A percentile compares a stretch with the other conserved stretches of the same genome.
Evolutionary conservation across 2,888 invertebrate species (phyloP).

Genomic region (Tenthredo amoena): DNA sequence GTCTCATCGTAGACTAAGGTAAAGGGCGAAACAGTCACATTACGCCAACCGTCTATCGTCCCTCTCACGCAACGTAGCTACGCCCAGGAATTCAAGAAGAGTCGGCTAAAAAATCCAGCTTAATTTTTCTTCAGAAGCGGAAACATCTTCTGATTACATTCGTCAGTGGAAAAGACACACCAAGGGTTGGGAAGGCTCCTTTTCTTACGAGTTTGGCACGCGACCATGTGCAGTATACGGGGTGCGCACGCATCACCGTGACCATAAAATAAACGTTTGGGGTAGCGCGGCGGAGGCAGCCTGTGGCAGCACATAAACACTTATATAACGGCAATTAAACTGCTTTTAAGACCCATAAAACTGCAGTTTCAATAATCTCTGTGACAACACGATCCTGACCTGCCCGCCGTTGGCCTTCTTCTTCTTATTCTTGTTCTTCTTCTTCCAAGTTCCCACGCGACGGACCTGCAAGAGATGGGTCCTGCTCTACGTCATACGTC

Average conservation of each 20-base stretch:
- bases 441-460: conserved; percentile 52
- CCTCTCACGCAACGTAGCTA: conserved; percentile 3
- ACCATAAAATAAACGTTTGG: conserved; percentile 78
- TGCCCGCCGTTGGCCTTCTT: conserved; percentile 65
- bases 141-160: not conserved
- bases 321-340: conserved; percentile 79
- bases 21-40: conserved; percentile 36
- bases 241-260: conserved; percentile 71
- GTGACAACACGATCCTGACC: conserved; percentile 77
- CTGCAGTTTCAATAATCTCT: conserved; percentile 78
- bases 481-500: conserved; percentile 33
- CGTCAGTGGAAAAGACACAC: not conserved
- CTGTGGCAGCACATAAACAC: conserved; percentile 77
- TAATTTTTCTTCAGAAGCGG: not conserved
- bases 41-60: conserved; percentile 16
- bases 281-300: conserved; percentile 75
- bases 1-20: conserved; percentile 37
- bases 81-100: conserved; percentile 20
- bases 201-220: conserved; percentile 71
- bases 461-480: conserved; percentile 28
- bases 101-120: not conserved
- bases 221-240: conserved; percentile 69
- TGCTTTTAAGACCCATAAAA: conserved; percentile 79
- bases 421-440: conserved; percentile 48
- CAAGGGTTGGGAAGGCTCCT: conserved; percentile 14